Evolutionary conservation across 2,888 invertebrate genomes (phyloP).

Genomic region (Meiosimyza decipiens): DNA sequence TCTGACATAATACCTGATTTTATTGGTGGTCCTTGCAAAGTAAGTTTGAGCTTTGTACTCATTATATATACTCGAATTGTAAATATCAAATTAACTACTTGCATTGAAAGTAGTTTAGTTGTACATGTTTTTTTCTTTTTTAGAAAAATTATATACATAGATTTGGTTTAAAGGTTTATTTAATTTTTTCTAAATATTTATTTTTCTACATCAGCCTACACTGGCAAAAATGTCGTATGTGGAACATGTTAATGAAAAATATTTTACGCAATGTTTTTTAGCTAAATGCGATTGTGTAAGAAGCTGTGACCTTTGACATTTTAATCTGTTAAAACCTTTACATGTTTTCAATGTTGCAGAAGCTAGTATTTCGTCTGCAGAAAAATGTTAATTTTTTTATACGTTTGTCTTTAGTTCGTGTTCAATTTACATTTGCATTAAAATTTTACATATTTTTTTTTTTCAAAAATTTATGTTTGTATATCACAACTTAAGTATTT

Average conservation of each 20-base stretch:
- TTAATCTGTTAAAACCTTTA: background rate
- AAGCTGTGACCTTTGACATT: slow-evolving; percentile 13
- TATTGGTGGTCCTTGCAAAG: slow-evolving; percentile 89
- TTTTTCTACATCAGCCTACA: slow-evolving; percentile 48
- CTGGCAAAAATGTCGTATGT: slow-evolving; percentile 60
- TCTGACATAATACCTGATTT: slow-evolving; percentile 90
- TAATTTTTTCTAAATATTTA: slow-evolving; percentile 23
- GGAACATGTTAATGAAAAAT: slow-evolving; percentile 65
- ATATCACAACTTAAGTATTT: too few relatives aligned
- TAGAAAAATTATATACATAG: too few relatives aligned
- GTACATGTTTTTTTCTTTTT: slow-evolving; percentile 22
- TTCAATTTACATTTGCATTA: too few relatives aligned
- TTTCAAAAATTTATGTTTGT: too few relatives aligned
- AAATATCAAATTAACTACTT: slow-evolving; percentile 20
- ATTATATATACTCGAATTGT: background rate
- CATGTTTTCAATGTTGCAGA: background rate
- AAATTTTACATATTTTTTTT: too few relatives aligned
- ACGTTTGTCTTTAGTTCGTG: too few relatives aligned
- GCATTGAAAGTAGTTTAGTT: slow-evolving; percentile 15
- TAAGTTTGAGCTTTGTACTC: slow-evolving; percentile 58
- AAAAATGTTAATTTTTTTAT: too few relatives aligned
- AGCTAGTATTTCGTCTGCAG: background rate
- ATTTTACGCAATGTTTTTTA: slow-evolving; percentile 66
- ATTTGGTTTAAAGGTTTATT: background rate
- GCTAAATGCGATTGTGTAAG: slow-evolving; percentile 67